These are phyloP conservation scores for Bubo scandiacus DNA, from an alignment of 2,113 vertebrate species.

Conservation along the genomic window DNA sequence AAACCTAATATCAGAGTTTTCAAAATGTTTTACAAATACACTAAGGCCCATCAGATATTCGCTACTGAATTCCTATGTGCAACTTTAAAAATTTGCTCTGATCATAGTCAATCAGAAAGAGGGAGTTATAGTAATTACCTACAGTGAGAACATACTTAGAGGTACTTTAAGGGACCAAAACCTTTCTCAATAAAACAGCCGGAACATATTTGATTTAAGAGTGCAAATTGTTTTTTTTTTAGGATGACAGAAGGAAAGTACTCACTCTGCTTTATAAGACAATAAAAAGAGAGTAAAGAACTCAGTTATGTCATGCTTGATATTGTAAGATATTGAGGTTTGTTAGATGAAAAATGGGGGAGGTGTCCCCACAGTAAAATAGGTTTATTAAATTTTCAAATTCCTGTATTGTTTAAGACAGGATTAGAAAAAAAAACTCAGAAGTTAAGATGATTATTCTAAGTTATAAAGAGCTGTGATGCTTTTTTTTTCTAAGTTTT, in stretches of 20 bases:
- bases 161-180: not conserved
- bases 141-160: not conserved
- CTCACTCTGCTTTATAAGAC: not conserved
- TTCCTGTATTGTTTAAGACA: not conserved
- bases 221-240: not conserved
- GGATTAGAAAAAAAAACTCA: not conserved
- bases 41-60: not conserved
- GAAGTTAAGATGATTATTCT: not conserved
- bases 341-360: not conserved
- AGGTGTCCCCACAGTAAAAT: not conserved
- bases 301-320: not conserved
- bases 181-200: not conserved
- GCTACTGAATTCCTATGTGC: not conserved
- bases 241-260: not conserved
- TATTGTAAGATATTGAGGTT: not conserved
- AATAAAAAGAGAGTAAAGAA: not conserved
- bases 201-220: not conserved
- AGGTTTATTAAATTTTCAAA: not conserved
- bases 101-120: not conserved
- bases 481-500: not conserved
- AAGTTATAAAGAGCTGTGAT: not conserved
- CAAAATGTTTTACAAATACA: not conserved
- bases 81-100: not conserved
- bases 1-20: not conserved
- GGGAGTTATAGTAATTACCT: not conserved